Base-by-base conservation (phyloP, 2,113 vertebrate genomes). In the Suricata suricatta region DNA sequence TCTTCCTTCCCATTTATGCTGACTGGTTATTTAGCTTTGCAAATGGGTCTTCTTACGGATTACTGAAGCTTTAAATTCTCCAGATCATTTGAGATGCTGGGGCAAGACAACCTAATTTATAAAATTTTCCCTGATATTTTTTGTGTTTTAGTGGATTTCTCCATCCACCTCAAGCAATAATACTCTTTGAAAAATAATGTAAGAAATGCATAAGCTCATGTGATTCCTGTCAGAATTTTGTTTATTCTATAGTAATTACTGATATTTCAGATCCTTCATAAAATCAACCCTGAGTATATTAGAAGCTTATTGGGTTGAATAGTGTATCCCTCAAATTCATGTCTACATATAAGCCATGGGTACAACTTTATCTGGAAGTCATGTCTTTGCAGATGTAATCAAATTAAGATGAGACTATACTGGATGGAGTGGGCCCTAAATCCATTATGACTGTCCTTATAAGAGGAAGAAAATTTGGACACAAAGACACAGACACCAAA, bases 241-340 rank as follows among this genome's bases (percentile, higher is more conserved):
- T 71, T 96, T 92, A 60, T 52, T 96, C 11, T 97, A 2, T 33
- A 89, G 17, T 80, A 17, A 41, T 71, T 89, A 79, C 2, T 72
- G 31, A n/a, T 74, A 60, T 76, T 84, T 94, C 16, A 76, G n/a
- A 89, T 79, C 72, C 27, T 93, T 90, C n/a, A 38, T 88, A 92
- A 89, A 89, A 69, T 72, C 35, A 77, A 57, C 12, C 3, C 64
- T 79, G 35, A 77, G 19, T 83, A 76, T 35, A 81, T 68, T 79
- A 95, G 29, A 23, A 27, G n/a, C 29, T 80, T 54, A 13, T 88
- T 72, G 31, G 15, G 13, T 50, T 68, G 47, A 87, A 54, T 76
- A 33, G 5, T 50, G 7, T 60, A 4, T 25, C 19, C 33, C 27
- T 7, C 29, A 84, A 83, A 63, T 93, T 79, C 29, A 69, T 71